Conservation (phyloP, 2,888 invertebrate genomes). For the Drosophila mercatorum region DNA sequence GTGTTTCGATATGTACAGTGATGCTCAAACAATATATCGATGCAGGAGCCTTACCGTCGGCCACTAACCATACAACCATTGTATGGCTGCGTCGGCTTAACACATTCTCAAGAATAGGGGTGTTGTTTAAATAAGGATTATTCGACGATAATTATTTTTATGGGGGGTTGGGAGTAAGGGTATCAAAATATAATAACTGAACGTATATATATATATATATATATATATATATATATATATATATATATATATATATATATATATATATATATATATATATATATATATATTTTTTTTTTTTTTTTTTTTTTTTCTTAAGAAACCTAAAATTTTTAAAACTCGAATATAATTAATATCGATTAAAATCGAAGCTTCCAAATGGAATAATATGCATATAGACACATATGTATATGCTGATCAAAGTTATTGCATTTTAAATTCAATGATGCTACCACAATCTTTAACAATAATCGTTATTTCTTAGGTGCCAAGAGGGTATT, state of each 20-base stretch:
- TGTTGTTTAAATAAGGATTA: not conserved
- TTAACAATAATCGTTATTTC: no score
- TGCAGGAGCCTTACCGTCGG: not conserved
- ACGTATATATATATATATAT: no score
- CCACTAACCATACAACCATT: no score
- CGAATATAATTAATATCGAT: not conserved
- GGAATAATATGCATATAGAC: no score
- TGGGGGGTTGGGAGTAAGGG: not conserved
- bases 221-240: no score
- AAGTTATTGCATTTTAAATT: no score
- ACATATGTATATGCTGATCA: no score
- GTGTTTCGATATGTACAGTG: conserved; percentile 7
- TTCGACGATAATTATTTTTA: not conserved
- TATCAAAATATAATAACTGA: not conserved
- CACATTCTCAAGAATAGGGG: not conserved
- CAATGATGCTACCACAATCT: no score
- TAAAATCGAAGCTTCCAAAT: not conserved
- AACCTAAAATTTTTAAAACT: not conserved
- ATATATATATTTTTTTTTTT: not conserved
- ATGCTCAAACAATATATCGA: conserved; percentile 7
- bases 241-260: no score
- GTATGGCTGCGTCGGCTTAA: no score
- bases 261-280: not conserved
- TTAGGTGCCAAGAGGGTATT: not conserved
- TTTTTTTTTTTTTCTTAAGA: not conserved